Evolutionary conservation across 2,888 invertebrate species (phyloP), one percentile per base, ranked within the genome.

Genomic region (Conchocele bisecta): DNA sequence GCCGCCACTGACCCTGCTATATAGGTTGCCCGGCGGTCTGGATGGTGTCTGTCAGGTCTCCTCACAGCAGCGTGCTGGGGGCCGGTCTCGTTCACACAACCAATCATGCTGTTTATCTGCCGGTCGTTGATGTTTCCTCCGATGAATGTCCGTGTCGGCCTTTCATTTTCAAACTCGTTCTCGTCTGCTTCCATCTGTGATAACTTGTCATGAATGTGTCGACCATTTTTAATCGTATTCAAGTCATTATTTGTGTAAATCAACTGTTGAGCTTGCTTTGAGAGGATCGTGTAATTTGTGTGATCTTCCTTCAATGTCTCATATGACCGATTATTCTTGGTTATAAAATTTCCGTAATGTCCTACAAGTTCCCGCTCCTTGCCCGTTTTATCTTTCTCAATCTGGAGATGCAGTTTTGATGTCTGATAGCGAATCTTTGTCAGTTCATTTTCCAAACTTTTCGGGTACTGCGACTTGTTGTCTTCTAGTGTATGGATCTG

Each of bases 331-430:
- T 51, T 39, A 31, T 35, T 54, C 24, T 37, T 56, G 26, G 26
- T 54, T n/a, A 67, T 46, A 33, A 57, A 50, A 11, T 50, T 48
- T 24, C 56, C 60, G 39, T 75, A 75, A 42, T 67, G 67, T 2
- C 37, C 5, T 15, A 48, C 53, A 6, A 75, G 54, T 29, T 75
- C 75, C 31, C 61, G 53, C 35, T 75, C 70, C 4, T 35, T 26
- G 9, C 59, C 41, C 6, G 17, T 41, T 33, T 54, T 66, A 37
- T 70, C 70, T 17, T 35, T 41, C 31, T 75, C 70, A 33, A 75
- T 63, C 31, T 70, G 57, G 22, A 39, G 24, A 35, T 75, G 66
- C 17, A 75, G n/a, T 35, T 75, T 63, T n/a, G 63, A 58, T 13
- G 67, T 63, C 17, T 75, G 70, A 17, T 54, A 31, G 15, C 59